phyloP scores from a whole-genome alignment of 2,888 invertebrate species.

The Germaria angustata region DNA sequence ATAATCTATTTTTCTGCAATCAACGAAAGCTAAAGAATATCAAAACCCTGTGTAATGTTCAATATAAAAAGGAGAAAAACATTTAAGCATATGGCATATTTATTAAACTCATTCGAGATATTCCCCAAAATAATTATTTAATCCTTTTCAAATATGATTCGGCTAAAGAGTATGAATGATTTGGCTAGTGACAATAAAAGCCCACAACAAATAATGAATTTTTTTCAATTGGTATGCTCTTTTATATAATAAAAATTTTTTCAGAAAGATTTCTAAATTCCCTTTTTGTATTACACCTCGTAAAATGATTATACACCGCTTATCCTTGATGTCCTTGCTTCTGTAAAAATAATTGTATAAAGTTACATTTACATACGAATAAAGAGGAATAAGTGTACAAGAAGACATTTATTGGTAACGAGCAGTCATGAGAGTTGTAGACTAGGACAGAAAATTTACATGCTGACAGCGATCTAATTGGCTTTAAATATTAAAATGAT shows the following conservation, averaged over 20 bases:
- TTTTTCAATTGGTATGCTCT: neutral
- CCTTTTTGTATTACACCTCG: neutral
- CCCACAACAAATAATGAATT: neutral
- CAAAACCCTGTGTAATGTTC: too few species aligned
- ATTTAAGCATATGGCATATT: too few species aligned
- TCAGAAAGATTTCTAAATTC: too few species aligned
- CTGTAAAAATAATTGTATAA: neutral
- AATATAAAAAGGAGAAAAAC: too few species aligned
- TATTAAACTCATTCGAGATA: too few species aligned
- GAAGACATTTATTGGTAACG: constrained; percentile 10
- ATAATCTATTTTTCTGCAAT: too few species aligned
- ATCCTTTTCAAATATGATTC: too few species aligned
- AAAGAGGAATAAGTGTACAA: neutral
- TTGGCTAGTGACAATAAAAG: too few species aligned
- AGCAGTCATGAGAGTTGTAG: constrained; percentile 3
- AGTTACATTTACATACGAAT: neutral
- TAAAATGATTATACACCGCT: neutral
- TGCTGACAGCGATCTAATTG: constrained; percentile 21
- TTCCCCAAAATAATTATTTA: too few species aligned
- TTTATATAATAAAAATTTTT: too few species aligned
- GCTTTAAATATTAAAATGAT: constrained; percentile 28
- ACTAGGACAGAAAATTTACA: neutral
- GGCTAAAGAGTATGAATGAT: too few species aligned
- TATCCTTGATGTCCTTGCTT: neutral
- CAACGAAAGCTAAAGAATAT: too few species aligned